phyloP scores from a whole-genome alignment of 2,797 vertebrate species.

The Galago senegalensis region DNA sequence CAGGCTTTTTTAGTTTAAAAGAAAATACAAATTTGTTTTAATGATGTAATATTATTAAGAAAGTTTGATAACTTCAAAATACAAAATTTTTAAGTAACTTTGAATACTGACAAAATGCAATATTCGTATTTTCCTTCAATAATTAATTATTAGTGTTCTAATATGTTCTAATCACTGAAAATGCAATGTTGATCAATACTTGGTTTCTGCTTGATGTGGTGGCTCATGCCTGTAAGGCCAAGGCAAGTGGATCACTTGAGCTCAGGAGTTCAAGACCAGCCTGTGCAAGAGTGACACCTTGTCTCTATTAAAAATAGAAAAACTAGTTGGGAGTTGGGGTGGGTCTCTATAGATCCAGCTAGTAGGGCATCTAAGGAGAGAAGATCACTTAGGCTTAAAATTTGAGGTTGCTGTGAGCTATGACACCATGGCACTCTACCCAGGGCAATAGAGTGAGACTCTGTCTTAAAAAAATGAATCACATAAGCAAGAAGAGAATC shows the following conservation, averaged over 20 bases:
- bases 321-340: too few species aligned
- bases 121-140: not conserved
- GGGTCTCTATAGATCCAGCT: too few species aligned
- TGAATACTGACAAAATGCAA: not conserved
- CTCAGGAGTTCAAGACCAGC: too few species aligned
- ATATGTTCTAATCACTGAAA: not conserved
- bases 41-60: not conserved
- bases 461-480: conserved; percentile 77
- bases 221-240: too few species aligned
- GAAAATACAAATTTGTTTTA: not conserved
- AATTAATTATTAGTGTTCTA: not conserved
- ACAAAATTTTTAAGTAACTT: not conserved
- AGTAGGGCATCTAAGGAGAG: too few species aligned
- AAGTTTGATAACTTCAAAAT: not conserved
- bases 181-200: not conserved
- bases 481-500: conserved; percentile 95
- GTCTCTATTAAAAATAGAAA: too few species aligned
- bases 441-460: too few species aligned
- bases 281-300: too few species aligned
- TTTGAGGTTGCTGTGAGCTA: too few species aligned
- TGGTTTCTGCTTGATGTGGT: not conserved
- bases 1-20: not conserved
- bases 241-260: too few species aligned
- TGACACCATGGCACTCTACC: too few species aligned
- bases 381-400: too few species aligned